Evolutionary conservation across 2,113 vertebrate genomes (phyloP).

Genomic region (Gadus macrocephalus): DNA sequence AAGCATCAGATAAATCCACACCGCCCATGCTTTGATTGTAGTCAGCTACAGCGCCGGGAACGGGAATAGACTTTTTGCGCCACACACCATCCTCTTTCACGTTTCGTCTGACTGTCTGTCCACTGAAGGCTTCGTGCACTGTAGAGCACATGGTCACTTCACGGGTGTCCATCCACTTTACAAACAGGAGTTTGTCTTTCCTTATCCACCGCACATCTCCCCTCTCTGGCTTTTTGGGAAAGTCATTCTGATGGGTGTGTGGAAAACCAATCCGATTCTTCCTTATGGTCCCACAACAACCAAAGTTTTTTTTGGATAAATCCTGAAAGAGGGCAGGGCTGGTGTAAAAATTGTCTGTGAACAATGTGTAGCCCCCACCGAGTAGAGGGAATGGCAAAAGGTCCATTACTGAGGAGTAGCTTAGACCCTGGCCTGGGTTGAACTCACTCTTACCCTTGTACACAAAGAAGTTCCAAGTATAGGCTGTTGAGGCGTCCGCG

Average conservation of each 20-base stretch:
- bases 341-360: slow-evolving; percentile 23
- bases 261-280: neutral
- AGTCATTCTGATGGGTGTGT: neutral
- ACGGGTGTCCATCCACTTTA: no score
- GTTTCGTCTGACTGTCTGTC: no score
- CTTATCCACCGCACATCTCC: no score
- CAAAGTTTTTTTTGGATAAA: neutral
- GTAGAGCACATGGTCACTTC: no score
- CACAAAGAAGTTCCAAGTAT: slow-evolving; percentile 12
- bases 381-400: slow-evolving; percentile 10
- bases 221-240: neutral
- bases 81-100: no score
- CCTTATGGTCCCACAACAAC: neutral
- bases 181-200: no score
- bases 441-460: neutral
- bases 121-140: neutral
- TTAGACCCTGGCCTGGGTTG: slow-evolving; percentile 7
- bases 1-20: no score
- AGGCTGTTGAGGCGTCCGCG: slow-evolving; percentile 9
- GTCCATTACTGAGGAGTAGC: slow-evolving; percentile 13
- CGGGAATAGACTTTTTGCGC: no score
- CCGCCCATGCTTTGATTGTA: no score
- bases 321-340: slow-evolving; percentile 16
- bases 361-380: slow-evolving; percentile 23
- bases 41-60: no score